Evolutionary conservation across 2,888 invertebrate genomes (phyloP), one percentile per base, ranked within the genome.

Genomic region (Seira ritae): DNA sequence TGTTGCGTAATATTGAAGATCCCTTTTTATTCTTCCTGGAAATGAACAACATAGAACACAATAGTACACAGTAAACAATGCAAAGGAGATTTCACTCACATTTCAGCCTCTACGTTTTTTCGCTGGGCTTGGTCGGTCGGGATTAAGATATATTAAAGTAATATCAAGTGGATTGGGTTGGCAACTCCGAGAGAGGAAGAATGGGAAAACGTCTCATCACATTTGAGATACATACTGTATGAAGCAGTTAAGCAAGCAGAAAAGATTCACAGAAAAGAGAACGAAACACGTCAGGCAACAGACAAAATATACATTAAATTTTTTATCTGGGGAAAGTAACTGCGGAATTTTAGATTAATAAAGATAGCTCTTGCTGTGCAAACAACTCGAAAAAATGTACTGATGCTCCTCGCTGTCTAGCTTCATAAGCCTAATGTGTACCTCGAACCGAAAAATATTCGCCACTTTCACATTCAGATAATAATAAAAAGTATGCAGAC

Each of bases 101-200:
- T n/a, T n/a, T n/a, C n/a, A n/a, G n/a, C n/a, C n/a, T n/a, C n/a
- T n/a, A 12, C 42, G 12, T 42, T 42, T 42, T 42, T 42, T 42
- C 12, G 42, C 12, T 42, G 12, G 12, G 60, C 55, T 55, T 70
- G 75, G 17, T 67, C 50, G 20, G 24, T 46, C 24, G 15, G 71
- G 80, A 80, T 80, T 80, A 80, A 80, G 80, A 80, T 80, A 80
- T 80, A 80, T 80, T 80, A 80, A 80, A 66, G 80, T 68, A 80
- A 80, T 73, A 80, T 80, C 80, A 80, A 68, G 80, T 80, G 80
- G 80, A 80, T 80, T 80, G 67, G 72, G 55, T 69, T 68, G 72
- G 78, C 50, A 71, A 46, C 23, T 65, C 31, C 19, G 60, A 60
- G 31, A 31, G 37, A 31, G 31, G 46, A 23, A 60, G 60, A 60